phyloP scores from a whole-genome alignment of 2,888 invertebrate genomes.

The Iphiclides podalirius region DNA sequence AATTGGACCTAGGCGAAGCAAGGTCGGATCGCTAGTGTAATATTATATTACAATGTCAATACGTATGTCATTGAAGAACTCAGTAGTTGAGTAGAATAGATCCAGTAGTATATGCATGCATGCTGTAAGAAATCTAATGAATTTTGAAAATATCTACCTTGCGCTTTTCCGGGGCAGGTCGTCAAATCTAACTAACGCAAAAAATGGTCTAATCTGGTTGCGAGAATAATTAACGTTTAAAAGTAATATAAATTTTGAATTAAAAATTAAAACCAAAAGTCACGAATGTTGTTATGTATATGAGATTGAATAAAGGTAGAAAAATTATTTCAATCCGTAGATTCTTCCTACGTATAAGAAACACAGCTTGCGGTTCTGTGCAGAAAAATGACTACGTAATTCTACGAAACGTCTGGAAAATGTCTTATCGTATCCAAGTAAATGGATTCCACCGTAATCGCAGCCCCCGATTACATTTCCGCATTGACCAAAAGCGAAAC shows the following conservation, averaged over 20 bases:
- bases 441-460: background rate
- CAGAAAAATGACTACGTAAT: background rate
- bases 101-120: too few species aligned
- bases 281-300: background rate
- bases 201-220: background rate
- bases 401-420: background rate
- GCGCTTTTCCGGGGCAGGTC: too few species aligned
- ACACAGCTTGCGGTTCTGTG: too few species aligned
- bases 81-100: too few species aligned
- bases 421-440: background rate
- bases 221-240: background rate
- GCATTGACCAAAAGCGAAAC: constrained; percentile 36
- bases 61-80: too few species aligned
- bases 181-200: too few species aligned
- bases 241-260: background rate
- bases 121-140: too few species aligned
- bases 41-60: too few species aligned
- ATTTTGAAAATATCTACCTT: too few species aligned
- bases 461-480: constrained; percentile 12
- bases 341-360: background rate
- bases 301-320: background rate
- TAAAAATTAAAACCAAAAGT: background rate
- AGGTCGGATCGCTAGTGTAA: too few species aligned
- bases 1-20: too few species aligned
- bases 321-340: background rate